Evolutionary conservation across 2,888 invertebrate genomes (phyloP).

Genomic region (Nephrotoma flavescens): DNA sequence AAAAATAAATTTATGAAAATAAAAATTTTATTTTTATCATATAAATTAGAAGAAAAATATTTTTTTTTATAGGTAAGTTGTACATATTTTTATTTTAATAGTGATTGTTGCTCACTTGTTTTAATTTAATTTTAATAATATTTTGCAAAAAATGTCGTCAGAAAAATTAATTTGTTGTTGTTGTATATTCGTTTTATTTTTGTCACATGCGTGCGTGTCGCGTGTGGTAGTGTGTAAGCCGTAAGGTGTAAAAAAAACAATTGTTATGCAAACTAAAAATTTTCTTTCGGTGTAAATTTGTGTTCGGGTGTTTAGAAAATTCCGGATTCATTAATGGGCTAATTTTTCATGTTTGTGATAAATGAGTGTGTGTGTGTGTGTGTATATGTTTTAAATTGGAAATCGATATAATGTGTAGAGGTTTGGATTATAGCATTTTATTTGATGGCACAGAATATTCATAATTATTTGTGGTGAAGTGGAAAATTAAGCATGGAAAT

Average conservation of each 20-base stretch:
- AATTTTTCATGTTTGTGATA: background rate
- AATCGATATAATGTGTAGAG: background rate
- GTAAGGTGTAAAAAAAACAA: background rate
- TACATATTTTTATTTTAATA: background rate
- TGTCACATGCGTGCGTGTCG: background rate
- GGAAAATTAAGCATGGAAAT: background rate
- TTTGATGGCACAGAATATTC: background rate
- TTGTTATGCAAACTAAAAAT: background rate
- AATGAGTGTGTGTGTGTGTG: background rate
- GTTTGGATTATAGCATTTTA: background rate
- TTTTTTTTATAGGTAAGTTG: background rate
- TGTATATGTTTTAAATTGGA: background rate
- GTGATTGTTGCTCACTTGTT: background rate
- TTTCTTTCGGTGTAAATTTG: background rate
- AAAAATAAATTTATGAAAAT: background rate
- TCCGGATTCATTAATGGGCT: background rate
- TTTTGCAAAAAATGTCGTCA: background rate
- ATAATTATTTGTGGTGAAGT: background rate
- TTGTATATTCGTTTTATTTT: background rate
- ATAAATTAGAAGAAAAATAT: background rate
- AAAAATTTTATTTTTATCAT: background rate
- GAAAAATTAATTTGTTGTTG: background rate
- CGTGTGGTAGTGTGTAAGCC: background rate
- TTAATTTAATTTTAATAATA: background rate
- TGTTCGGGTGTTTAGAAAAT: background rate